Conservation (phyloP, 2,888 invertebrate genomes). For the Sarcophaga rosellei region DNA sequence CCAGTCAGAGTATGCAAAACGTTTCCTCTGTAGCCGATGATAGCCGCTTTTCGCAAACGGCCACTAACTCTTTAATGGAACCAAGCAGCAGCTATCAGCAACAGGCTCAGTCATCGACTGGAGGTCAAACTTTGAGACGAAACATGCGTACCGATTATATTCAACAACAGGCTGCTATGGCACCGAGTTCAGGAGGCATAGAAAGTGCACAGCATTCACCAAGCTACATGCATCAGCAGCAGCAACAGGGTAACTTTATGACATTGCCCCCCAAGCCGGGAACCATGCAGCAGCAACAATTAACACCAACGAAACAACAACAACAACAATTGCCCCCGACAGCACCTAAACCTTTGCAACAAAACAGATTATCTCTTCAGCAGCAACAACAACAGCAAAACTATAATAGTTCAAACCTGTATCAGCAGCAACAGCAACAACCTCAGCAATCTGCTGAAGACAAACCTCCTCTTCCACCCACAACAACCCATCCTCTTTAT, state of each 20-base stretch:
- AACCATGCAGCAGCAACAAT: conserved; percentile 68
- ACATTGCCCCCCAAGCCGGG: conserved; percentile 77
- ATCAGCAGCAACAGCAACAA: conserved; percentile 70
- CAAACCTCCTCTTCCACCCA: conserved; percentile 86
- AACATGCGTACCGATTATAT: conserved; percentile 72
- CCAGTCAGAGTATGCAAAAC: conserved; percentile 81
- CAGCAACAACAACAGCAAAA: conserved; percentile 66
- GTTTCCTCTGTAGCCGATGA: conserved; percentile 71
- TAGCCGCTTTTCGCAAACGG: conserved; percentile 31
- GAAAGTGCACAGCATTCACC: conserved; percentile 69
- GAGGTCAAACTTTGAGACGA: conserved; percentile 71
- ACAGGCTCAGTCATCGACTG: conserved; percentile 72
- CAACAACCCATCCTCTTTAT: conserved; percentile 87
- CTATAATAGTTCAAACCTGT: conserved; percentile 69
- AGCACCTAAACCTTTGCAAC: conserved; percentile 69
- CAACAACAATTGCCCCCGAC: conserved; percentile 72
- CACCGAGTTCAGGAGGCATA: conserved; percentile 13
- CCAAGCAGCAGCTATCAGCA: conserved; percentile 65
- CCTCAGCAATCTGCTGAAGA: conserved; percentile 71
- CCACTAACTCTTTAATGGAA: conserved; percentile 41
- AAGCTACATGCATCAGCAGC: conserved; percentile 82
- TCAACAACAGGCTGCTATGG: conserved; percentile 59
- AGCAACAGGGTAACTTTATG: conserved; percentile 77
- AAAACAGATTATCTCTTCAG: conserved; percentile 48
- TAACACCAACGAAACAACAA: conserved; percentile 74